Base-by-base conservation (phyloP, 2,113 vertebrate genomes). In the Oreochromis niloticus region DNA sequence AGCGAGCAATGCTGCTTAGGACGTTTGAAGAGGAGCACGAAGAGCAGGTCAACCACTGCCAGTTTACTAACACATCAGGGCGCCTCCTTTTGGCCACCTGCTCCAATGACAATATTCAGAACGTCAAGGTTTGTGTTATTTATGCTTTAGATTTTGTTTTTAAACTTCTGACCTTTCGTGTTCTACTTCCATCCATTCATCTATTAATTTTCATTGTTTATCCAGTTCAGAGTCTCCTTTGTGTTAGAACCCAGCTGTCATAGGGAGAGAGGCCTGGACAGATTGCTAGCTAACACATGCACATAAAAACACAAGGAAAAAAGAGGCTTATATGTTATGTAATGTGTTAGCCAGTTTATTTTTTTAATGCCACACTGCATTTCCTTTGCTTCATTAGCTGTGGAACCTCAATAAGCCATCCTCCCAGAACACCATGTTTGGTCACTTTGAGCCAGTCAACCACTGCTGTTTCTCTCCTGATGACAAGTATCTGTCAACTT, bases 381-480 rank as follows among this genome's bases (percentile, higher is more conserved):
- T 75, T 2, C 83, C 52, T 85, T 80, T 59, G 2, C 56, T 41
- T 71, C 83, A 82, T 82, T 59, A 99, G 99, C 86, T 98, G 68
- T 99, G 98, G 99, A 97, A 98, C 94, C 93, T 98, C 86, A 97
- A 97, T 92, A 95, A 93, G 84, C 94, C 95, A 1, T 89, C 94
- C 19, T 99, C 97, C 84, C 97, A 98, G 94, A 99, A 99, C 96
- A 99, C 98, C 0, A 91, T 99, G 96, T 98, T 99, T 68, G 98
- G 98, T 19, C 98, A 99, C 91, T 84, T 39, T 17, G 95, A 96
- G 85, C 95, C 97, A 1, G 97, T 99, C 84, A 98, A 92, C 92
- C 98, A 99, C 96, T 99, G 99, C 88, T 97, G 97, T 93, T 99
- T 98, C 96, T 99, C 99, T 81, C 98, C 98, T 4, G 95, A 98